Evolutionary conservation across 2,797 vertebrate genomes (phyloP).

Genomic region (Gymnoscopelus braueri): DNA sequence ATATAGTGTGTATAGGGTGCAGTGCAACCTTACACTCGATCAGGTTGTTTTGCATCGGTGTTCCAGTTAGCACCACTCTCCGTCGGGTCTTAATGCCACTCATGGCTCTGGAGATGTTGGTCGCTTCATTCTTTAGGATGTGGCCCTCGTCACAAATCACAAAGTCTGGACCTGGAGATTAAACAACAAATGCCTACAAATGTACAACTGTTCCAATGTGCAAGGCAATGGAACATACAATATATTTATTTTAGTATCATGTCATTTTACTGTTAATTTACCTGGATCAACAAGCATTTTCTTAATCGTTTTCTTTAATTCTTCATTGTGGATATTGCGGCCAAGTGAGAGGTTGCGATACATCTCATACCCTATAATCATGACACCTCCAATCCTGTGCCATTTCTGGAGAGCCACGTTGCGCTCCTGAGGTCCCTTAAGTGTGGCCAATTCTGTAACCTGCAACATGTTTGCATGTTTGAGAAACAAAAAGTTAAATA

Average conservation of each 20-base stretch:
- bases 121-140: conserved; percentile 89
- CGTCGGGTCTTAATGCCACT: conserved; percentile 89
- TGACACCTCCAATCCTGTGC: conserved; percentile 90
- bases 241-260: neutral
- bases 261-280: conserved; percentile 54
- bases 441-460: conserved; percentile 90
- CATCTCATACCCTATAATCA: conserved; percentile 97
- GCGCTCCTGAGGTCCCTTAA: conserved; percentile 83
- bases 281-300: conserved; percentile 90
- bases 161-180: conserved; percentile 89
- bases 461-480: conserved; percentile 50
- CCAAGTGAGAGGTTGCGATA: conserved; percentile 88
- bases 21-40: conserved; percentile 87
- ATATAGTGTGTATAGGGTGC: neutral
- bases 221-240: neutral
- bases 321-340: conserved; percentile 78
- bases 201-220: neutral
- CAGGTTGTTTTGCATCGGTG: conserved; percentile 96
- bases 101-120: conserved; percentile 93
- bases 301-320: conserved; percentile 83
- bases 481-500: neutral
- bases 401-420: conserved; percentile 86
- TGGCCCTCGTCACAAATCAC: conserved; percentile 98
- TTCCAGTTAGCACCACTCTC: conserved; percentile 94
- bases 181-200: neutral